Conservation (phyloP, 92 coral and sea anemone species). For the Micromussa lordhowensis region DNA sequence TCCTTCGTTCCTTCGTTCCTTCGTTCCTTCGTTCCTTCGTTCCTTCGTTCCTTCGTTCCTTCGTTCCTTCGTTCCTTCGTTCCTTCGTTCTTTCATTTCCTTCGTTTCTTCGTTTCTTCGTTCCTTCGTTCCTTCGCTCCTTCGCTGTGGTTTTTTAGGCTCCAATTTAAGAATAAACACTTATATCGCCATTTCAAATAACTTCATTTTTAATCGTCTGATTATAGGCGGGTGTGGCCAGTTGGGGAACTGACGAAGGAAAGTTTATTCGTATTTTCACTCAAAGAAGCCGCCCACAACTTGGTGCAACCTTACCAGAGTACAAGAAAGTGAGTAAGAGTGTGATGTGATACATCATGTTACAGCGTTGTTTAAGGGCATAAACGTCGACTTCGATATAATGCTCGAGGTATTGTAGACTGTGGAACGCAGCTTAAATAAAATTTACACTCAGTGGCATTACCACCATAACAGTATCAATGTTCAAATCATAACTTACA, state of each 20-base stretch:
- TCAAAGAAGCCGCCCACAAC: conserved; percentile 88
- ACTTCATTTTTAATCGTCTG: not conserved
- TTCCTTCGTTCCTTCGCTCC: too few species aligned
- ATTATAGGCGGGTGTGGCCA: conserved; percentile 75
- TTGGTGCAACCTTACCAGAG: conserved; percentile 83
- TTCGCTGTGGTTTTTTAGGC: too few species aligned
- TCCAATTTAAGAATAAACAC: too few species aligned
- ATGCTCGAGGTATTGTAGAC: not conserved
- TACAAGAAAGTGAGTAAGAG: conserved; percentile 76
- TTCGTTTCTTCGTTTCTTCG: too few species aligned
- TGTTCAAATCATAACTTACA: not conserved
- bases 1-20: too few species aligned
- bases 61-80: too few species aligned
- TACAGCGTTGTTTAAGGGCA: not conserved
- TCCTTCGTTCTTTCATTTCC: too few species aligned
- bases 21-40: too few species aligned
- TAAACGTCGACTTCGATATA: not conserved
- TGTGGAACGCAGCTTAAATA: not conserved
- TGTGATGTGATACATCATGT: not conserved
- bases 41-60: too few species aligned
- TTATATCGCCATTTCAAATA: not conserved
- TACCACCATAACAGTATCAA: not conserved
- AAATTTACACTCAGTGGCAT: not conserved
- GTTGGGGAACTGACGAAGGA: conserved; percentile 95
- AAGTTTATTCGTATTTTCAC: conserved; percentile 83